Base-by-base conservation (phyloP, 2,113 vertebrate species). In the Fukomys damarensis region DNA sequence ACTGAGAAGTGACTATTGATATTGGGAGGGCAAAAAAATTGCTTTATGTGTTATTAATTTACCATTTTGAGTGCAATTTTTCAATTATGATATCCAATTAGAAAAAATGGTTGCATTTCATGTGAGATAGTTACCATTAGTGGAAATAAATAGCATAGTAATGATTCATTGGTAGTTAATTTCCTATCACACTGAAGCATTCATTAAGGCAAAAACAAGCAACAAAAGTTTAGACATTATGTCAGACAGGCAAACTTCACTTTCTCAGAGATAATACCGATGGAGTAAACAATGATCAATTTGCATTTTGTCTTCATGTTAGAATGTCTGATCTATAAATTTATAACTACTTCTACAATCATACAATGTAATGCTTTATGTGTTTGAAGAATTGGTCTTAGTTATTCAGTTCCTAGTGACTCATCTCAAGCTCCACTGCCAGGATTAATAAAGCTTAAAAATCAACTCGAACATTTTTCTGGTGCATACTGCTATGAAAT, bases 121-220 rank as follows among this genome's bases (percentile, higher is more conserved):
- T 58, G n/a, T 49, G 81, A 80, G 58, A 91, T 96, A 97, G 94
- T 89, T 93, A 90, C 22, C 77, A 91, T 80, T 83, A 91, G 41
- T 91, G 46, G 38, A 89, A 93, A 95, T 91, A 96, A 96, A 92
- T 7, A 93, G 63, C 43, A 86, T 65, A 32, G 54, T 10, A 91
- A 68, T 95, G 70, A 97, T 56, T 97, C 54, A 93, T 7, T 83
- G 8, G 63, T 84, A 96, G 80, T 96, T 97, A 96, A 96, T 95
- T 95, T 97, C 52, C 85, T 74, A 84, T 85, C 30, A 77, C 96
- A 89, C 86, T 93, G 68, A 80, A n/a, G 74, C 65, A 84, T 30
- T 94, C 86, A 94, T 76, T 95, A 88, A 97, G 93, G 72, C 38
- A 96, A 95, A 94, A 95, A 88, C n/a, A 91, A 93, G 95, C 43